Conservation (phyloP, 2,888 invertebrate genomes). For the Achlya flavicornis region DNA sequence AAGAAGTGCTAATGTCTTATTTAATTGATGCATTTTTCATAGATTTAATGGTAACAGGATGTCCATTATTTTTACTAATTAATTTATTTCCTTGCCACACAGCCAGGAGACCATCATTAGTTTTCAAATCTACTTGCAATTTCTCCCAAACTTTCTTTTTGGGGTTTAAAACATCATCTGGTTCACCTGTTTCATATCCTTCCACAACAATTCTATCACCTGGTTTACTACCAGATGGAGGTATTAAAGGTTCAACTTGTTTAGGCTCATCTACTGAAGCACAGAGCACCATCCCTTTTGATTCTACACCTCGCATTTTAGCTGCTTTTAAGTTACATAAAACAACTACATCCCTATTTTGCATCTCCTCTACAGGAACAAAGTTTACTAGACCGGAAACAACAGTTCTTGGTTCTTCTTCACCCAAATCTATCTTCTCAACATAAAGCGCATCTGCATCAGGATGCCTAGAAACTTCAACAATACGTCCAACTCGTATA, state of each 20-base stretch:
- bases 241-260: constrained; percentile 92
- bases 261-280: constrained; percentile 91
- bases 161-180: constrained; percentile 95
- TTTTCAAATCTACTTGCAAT: constrained; percentile 90
- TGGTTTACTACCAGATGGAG: constrained; percentile 89
- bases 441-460: constrained; percentile 96
- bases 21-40: constrained; percentile 93
- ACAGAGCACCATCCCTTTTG: constrained; percentile 97
- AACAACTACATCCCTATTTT: constrained; percentile 94
- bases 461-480: constrained; percentile 93
- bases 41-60: constrained; percentile 88
- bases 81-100: constrained; percentile 94
- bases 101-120: constrained; percentile 88
- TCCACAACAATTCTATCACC: constrained; percentile 94
- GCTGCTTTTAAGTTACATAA: constrained; percentile 98
- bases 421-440: constrained; percentile 96
- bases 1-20: constrained; percentile 65
- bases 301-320: constrained; percentile 96
- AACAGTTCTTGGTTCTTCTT: constrained; percentile 86
- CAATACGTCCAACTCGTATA: constrained; percentile 93
- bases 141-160: constrained; percentile 99
- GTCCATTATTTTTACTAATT: constrained; percentile 88
- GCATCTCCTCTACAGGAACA: constrained; percentile 95
- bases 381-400: constrained; percentile 97
- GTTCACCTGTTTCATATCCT: constrained; percentile 89